Percentiles rank a stretch among this genome's conserved stretches.
phyloP scores from a whole-genome alignment of 2,113 vertebrate genomes.

The Monopterus albus region DNA sequence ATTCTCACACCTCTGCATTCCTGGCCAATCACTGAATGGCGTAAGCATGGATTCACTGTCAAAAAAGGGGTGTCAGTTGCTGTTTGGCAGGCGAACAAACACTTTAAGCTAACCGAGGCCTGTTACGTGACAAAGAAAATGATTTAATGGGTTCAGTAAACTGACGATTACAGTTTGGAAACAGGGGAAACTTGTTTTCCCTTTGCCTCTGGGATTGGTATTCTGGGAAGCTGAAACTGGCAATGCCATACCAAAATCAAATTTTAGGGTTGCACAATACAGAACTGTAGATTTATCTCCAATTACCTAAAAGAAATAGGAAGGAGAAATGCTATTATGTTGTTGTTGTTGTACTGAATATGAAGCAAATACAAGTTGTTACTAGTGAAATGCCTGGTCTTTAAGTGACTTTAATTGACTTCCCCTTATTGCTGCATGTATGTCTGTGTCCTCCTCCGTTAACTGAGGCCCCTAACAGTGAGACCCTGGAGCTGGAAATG shows the following conservation, averaged over 20 bases:
- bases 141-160: neutral
- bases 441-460: neutral
- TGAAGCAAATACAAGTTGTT: neutral
- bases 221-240: conserved; percentile 31
- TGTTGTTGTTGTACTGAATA: conserved; percentile 1
- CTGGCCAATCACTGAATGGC: neutral
- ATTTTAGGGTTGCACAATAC: conserved; percentile 24
- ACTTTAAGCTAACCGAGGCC: neutral
- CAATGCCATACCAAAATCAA: conserved; percentile 3
- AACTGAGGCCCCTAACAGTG: neutral
- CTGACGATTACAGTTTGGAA: conserved; percentile 5
- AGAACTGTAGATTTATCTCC: conserved; percentile 8
- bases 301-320: conserved; percentile 14
- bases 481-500: neutral
- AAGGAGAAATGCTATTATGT: neutral
- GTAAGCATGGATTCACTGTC: neutral
- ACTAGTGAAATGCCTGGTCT: neutral
- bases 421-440: too few species aligned
- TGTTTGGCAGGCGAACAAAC: neutral
- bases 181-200: conserved; percentile 11
- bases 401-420: too few species aligned
- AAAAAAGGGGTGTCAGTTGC: neutral
- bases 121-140: conserved; percentile 10
- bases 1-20: neutral
- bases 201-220: conserved; percentile 3